These are phyloP conservation scores for Electrona antarctica DNA, from an alignment of 2,113 vertebrate genomes.

Conservation along the genomic window DNA sequence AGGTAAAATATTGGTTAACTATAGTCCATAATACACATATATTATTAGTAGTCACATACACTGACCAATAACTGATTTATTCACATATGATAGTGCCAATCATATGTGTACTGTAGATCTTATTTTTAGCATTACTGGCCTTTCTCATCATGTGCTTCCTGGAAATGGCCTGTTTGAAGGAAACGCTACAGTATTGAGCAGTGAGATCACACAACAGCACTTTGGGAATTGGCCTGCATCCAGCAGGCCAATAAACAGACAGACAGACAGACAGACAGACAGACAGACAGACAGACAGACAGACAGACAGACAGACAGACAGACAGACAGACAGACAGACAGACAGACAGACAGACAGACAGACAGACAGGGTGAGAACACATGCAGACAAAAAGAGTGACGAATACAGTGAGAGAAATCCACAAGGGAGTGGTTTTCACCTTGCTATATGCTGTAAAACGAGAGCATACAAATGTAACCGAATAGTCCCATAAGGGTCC, in stretches of 20 bases:
- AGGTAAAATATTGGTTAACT: too few species aligned
- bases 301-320: neutral
- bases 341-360: neutral
- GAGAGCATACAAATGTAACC: too few species aligned
- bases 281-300: neutral
- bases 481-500: too few species aligned
- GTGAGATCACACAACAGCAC: constrained; percentile 33
- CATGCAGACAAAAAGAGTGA: too few species aligned
- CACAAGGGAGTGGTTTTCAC: neutral
- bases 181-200: constrained; percentile 6
- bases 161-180: neutral
- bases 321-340: neutral
- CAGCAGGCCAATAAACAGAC: constrained; percentile 10
- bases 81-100: too few species aligned
- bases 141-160: neutral
- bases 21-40: too few species aligned
- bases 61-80: too few species aligned
- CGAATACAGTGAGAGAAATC: neutral
- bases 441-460: neutral
- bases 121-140: neutral
- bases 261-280: neutral
- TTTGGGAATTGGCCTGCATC: constrained; percentile 24
- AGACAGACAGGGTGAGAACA: too few species aligned
- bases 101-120: too few species aligned
- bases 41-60: too few species aligned